Evolutionary conservation across 2,888 invertebrate species (phyloP).

Genomic region (Drosophila mettleri): DNA sequence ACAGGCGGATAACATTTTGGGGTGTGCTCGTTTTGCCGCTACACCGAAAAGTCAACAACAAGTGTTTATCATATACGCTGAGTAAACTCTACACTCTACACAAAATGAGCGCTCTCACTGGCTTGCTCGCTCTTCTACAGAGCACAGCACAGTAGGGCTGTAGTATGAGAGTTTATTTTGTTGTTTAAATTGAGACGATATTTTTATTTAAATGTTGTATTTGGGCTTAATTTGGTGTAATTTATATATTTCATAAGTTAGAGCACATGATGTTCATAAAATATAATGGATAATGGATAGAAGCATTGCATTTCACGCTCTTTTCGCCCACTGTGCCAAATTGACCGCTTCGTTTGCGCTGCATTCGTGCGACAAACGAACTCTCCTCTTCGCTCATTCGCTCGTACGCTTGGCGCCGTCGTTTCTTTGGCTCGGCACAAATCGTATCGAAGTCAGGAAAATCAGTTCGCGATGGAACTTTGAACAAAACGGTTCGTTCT

Average conservation of each 20-base stretch:
- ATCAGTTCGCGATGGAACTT: conserved; percentile 69
- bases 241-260: background rate
- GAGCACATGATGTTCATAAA: background rate
- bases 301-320: background rate
- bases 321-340: conserved; percentile 42
- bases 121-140: conserved; percentile 46
- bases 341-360: conserved; percentile 33
- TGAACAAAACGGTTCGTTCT: conserved; percentile 83
- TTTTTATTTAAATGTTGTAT: background rate
- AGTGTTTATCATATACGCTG: conserved; percentile 61
- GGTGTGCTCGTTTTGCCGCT: conserved; percentile 51
- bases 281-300: background rate
- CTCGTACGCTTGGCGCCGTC: conserved; percentile 28
- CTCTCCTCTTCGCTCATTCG: conserved; percentile 38
- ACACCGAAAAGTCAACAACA: conserved; percentile 67
- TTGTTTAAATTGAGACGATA: background rate
- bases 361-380: conserved; percentile 43
- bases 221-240: background rate
- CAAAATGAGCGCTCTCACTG: conserved; percentile 4
- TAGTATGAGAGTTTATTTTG: background rate
- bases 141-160: conserved; percentile 33
- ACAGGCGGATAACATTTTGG: conserved; percentile 33
- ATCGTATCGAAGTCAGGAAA: conserved; percentile 45
- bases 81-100: conserved; percentile 56
- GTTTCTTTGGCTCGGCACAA: conserved; percentile 46